Percentiles rank a stretch among this genome's conserved stretches.
Conservation (phyloP, 92 coral and sea anemone genomes). For the Desmophyllum pertusum region DNA sequence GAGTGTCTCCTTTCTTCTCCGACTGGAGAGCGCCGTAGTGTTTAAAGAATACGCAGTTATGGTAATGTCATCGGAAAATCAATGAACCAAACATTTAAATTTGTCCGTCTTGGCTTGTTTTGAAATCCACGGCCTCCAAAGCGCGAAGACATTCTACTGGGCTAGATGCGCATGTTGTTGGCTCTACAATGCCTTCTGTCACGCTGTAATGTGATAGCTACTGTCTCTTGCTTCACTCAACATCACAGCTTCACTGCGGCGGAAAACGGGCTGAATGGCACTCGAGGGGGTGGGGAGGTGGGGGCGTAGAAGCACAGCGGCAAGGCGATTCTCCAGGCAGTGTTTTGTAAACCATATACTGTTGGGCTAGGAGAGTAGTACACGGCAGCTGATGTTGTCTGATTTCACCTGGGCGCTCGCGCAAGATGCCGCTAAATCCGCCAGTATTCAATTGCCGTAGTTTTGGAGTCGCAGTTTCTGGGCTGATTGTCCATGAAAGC, state of each 20-base stretch:
- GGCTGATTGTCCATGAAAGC: constrained; percentile 59
- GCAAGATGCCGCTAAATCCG: constrained; percentile 59
- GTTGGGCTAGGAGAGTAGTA: constrained; percentile 1
- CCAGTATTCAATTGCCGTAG: constrained; percentile 57
- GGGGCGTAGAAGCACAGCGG: constrained; percentile 21
- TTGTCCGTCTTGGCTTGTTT: background rate
- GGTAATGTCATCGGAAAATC: background rate
- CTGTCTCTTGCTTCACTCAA: background rate
- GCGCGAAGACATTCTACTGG: background rate
- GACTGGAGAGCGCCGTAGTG: background rate
- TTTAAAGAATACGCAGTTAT: background rate
- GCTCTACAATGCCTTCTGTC: background rate
- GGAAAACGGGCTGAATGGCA: constrained; percentile 34
- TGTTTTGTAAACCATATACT: constrained; percentile 9
- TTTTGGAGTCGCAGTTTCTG: constrained; percentile 35
- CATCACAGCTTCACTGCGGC: background rate
- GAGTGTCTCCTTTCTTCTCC: background rate
- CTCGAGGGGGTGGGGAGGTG: constrained; percentile 43
- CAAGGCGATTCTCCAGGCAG: constrained; percentile 1
- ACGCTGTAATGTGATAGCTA: too few species aligned
- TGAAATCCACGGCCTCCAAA: constrained; percentile 47
- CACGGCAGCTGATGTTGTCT: background rate
- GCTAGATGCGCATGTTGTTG: background rate
- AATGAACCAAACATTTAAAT: background rate
- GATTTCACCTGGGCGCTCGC: constrained; percentile 5